phyloP scores from a whole-genome alignment of 2,113 vertebrate species.

The Leucosticte australis region DNA sequence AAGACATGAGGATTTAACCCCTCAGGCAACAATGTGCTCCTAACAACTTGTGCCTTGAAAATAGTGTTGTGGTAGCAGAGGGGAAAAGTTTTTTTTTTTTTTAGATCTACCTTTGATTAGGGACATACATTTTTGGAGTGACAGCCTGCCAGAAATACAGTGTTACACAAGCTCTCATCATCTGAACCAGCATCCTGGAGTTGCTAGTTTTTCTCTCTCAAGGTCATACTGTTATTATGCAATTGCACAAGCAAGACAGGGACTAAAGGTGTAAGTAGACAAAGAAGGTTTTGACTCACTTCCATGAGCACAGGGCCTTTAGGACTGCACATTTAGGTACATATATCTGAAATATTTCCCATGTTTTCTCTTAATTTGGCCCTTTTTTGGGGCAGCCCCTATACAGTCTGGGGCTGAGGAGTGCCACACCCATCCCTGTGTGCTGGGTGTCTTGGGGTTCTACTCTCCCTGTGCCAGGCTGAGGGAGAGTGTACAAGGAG shows the following conservation, averaged over 20 bases:
- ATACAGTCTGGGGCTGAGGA: background rate
- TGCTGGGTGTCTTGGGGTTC: rapidly evolving
- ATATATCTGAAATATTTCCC: background rate
- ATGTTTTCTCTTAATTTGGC: background rate
- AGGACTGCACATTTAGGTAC: background rate
- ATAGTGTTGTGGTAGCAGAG: background rate
- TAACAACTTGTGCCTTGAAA: background rate
- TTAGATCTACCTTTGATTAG: background rate
- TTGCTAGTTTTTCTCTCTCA: slow-evolving; percentile 1
- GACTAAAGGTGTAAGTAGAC: background rate
- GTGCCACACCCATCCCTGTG: rapidly evolving
- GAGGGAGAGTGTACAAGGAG: background rate
- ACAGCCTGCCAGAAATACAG: background rate
- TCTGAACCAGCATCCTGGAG: background rate
- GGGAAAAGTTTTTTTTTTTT: background rate
- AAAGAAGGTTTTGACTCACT: background rate
- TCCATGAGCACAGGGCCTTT: background rate
- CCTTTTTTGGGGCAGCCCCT: background rate
- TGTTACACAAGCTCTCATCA: slow-evolving; percentile 33
- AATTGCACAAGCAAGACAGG: background rate
- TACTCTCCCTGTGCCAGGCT: background rate
- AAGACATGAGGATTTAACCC: background rate
- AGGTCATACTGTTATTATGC: slow-evolving; percentile 22
- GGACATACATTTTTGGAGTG: slow-evolving; percentile 1
- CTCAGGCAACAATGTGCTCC: background rate